These are phyloP conservation scores for Teleogryllus oceanicus DNA, from an alignment of 2,888 invertebrate genomes.

Conservation along the genomic window DNA sequence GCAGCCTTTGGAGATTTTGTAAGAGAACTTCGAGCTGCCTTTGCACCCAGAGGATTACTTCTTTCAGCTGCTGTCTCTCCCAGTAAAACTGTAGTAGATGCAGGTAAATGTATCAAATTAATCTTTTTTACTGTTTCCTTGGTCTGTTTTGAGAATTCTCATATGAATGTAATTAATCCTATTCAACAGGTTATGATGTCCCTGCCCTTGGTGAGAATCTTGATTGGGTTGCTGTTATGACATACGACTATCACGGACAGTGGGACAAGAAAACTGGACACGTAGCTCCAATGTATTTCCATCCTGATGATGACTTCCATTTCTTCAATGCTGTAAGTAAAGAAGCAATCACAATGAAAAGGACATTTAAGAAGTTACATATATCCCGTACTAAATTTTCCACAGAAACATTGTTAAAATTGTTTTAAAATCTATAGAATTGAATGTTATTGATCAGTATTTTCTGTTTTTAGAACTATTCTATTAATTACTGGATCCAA, in stretches of 20 bases:
- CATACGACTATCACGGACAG: slow-evolving; percentile 87
- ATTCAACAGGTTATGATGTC: slow-evolving; percentile 68
- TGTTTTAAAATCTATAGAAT: not conserved
- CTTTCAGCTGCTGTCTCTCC: slow-evolving; percentile 84
- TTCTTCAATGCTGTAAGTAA: slow-evolving; percentile 76
- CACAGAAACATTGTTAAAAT: too few species aligned
- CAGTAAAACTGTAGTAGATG: slow-evolving; percentile 81
- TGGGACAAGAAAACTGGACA: slow-evolving; percentile 92
- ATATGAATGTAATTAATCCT: slow-evolving; percentile 20
- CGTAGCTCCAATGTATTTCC: slow-evolving; percentile 78
- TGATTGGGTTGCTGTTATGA: slow-evolving; percentile 91
- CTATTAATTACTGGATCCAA: slow-evolving; percentile 84
- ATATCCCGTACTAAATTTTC: too few species aligned
- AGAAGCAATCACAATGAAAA: not conserved
- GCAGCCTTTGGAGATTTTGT: slow-evolving; percentile 72
- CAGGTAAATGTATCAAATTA: slow-evolving; percentile 47
- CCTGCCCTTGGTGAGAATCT: slow-evolving; percentile 67
- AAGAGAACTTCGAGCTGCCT: slow-evolving; percentile 63
- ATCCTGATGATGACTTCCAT: slow-evolving; percentile 74
- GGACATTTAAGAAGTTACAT: too few species aligned
- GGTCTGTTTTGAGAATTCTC: not conserved
- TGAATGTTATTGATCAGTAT: not conserved
- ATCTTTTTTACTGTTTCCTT: not conserved
- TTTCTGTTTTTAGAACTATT: slow-evolving; percentile 63
- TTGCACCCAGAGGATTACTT: slow-evolving; percentile 64